phyloP scores from a whole-genome alignment of 2,113 vertebrate genomes.

The Aspiorhynchus laticeps region DNA sequence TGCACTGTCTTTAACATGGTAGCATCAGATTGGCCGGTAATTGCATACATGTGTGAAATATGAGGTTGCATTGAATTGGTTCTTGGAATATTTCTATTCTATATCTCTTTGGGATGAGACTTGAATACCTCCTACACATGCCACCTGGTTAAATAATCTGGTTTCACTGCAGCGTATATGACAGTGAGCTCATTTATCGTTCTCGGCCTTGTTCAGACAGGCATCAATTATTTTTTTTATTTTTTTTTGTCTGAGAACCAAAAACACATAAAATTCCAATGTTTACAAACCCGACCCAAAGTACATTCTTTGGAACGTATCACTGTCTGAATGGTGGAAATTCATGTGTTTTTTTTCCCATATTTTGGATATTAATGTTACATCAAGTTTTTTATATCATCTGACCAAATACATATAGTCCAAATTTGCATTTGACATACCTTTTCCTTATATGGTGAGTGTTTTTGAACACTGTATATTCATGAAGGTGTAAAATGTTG shows the following conservation, averaged over 20 bases:
- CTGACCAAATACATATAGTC: background rate
- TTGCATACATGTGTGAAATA: background rate
- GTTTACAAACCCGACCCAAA: background rate
- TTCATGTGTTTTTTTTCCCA: background rate
- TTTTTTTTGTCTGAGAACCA: background rate
- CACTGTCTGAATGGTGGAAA: background rate
- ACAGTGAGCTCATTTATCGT: background rate
- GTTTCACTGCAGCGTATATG: background rate
- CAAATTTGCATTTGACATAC: background rate
- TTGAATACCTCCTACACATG: background rate
- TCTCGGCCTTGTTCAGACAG: background rate
- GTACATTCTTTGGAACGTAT: background rate
- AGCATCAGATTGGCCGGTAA: background rate
- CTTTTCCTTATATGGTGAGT: background rate
- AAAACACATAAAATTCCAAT: background rate
- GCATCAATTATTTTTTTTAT: background rate
- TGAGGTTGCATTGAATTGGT: constrained; percentile 13
- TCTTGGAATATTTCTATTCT: background rate
- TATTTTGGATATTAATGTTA: background rate
- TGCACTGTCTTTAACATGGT: constrained; percentile 4
- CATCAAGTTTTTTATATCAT: background rate
- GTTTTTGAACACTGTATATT: background rate
- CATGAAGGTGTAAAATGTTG: background rate
- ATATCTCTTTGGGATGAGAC: background rate
- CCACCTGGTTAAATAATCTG: constrained; percentile 34